A percentile compares a stretch with the other conserved stretches of the same genome.
Conservation (phyloP, 2,113 vertebrate genomes). For the Puntigrus tetrazona region DNA sequence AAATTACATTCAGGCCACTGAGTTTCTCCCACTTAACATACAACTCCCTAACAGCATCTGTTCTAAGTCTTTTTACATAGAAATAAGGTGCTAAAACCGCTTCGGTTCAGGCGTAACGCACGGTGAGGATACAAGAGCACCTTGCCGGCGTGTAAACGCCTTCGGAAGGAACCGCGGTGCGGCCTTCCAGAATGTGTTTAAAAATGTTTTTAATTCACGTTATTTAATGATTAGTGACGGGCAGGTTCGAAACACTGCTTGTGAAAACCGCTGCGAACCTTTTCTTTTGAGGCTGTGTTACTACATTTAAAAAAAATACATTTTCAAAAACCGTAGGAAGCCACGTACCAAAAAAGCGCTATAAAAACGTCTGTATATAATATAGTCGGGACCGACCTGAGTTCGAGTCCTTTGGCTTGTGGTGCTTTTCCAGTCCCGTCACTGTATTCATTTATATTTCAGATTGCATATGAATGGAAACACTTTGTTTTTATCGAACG, state of each 20-base stretch:
- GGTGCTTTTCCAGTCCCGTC: background rate
- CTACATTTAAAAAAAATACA: too few species aligned
- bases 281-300: background rate
- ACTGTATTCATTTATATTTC: background rate
- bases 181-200: background rate
- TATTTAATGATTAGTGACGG: background rate
- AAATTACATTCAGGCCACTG: slow-evolving; percentile 25
- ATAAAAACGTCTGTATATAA: background rate
- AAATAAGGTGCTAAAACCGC: background rate
- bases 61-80: background rate
- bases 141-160: background rate
- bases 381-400: background rate
- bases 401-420: background rate
- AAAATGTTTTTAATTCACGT: background rate
- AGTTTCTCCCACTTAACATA: slow-evolving; percentile 25
- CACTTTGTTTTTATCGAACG: background rate
- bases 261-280: background rate
- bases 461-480: background rate
- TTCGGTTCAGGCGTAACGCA: background rate
- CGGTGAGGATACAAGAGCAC: background rate
- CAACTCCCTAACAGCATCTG: background rate
- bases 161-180: background rate
- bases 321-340: too few species aligned
- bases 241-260: background rate
- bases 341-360: background rate